A percentile compares a stretch with the other conserved stretches of the same genome.
Conservation (phyloP, 2,888 invertebrate genomes). For the Pandemis corylana region DNA sequence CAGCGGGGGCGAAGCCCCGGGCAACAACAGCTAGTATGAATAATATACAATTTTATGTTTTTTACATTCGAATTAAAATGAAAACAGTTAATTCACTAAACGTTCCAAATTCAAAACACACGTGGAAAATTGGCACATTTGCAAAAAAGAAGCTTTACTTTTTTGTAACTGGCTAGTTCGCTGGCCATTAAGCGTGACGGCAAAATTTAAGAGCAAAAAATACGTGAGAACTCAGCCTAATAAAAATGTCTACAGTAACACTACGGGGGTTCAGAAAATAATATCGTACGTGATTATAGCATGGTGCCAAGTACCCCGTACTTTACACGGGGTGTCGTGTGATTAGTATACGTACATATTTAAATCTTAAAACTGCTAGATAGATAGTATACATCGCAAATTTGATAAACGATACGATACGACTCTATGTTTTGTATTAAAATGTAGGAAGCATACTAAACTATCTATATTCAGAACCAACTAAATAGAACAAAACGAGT, state of each 20-base stretch:
- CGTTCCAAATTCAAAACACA: constrained; percentile 3
- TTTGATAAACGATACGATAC: too few species aligned
- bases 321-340: constrained; percentile 17
- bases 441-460: not conserved
- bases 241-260: constrained; percentile 34
- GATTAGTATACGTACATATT: not conserved
- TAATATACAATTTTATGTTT: too few species aligned
- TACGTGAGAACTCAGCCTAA: constrained; percentile 27
- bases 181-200: constrained; percentile 38
- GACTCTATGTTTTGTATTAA: not conserved
- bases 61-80: too few species aligned
- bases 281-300: constrained; percentile 40
- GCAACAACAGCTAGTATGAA: too few species aligned
- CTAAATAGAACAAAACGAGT: not conserved
- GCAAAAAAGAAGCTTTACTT: constrained; percentile 14
- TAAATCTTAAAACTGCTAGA: not conserved
- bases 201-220: constrained; percentile 38
- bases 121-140: constrained; percentile 4
- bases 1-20: too few species aligned
- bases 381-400: too few species aligned
- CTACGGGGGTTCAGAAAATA: constrained; percentile 39
- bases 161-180: constrained; percentile 5
- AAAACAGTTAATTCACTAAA: not conserved
- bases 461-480: too few species aligned
- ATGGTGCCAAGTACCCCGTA: constrained; percentile 30